phyloP scores from a whole-genome alignment of 2,888 invertebrate species.

The Argyresthia goedartella region DNA sequence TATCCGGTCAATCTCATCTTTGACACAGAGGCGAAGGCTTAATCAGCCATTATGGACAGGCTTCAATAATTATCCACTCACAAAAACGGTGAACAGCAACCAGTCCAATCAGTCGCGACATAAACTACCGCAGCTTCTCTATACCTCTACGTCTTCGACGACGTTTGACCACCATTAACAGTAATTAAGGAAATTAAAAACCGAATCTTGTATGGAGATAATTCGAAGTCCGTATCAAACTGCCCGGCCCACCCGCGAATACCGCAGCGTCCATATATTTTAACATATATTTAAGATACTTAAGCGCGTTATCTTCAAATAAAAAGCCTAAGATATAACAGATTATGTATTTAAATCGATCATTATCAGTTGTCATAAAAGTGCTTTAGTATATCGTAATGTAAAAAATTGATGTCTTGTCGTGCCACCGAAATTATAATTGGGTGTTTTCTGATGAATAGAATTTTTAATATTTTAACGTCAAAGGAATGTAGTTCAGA shows the following conservation, averaged over 20 bases:
- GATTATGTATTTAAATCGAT: slow-evolving; percentile 5
- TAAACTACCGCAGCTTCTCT: no score
- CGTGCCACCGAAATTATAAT: no score
- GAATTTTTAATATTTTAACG: neutral
- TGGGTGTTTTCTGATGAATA: neutral
- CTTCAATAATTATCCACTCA: no score
- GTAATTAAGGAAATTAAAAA: slow-evolving; percentile 63
- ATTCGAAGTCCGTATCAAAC: slow-evolving; percentile 47
- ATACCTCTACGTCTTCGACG: neutral
- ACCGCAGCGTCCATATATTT: slow-evolving; percentile 23
- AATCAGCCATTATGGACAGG: no score
- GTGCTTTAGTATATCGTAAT: slow-evolving; percentile 4
- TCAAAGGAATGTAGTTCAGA: no score
- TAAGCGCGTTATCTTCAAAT: slow-evolving; percentile 12
- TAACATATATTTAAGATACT: slow-evolving; percentile 62
- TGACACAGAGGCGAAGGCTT: no score
- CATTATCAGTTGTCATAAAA: slow-evolving; percentile 1
- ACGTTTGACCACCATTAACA: slow-evolving; percentile 42
- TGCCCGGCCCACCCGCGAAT: slow-evolving; percentile 48
- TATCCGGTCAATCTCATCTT: no score
- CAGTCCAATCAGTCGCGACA: no score
- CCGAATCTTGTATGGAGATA: slow-evolving; percentile 57
- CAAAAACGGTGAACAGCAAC: no score
- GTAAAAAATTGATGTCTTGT: no score
- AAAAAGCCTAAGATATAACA: neutral